Evolutionary conservation across 1,140 invertebrate genomes (phyloP).

Genomic region (Nylanderia fulva): DNA sequence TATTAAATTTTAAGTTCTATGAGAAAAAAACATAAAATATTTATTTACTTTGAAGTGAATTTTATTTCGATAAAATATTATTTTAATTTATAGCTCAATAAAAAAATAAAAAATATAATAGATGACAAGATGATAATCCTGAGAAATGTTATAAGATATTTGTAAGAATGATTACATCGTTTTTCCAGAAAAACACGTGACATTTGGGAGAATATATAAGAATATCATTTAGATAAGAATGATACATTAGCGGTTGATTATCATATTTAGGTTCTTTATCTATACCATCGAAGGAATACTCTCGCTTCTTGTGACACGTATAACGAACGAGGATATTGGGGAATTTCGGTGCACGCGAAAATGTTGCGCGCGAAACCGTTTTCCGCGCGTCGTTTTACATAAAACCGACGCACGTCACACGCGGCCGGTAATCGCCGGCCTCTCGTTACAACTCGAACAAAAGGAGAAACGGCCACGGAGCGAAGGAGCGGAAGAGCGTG

Average conservation of each 20-base stretch:
- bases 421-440: slow-evolving; percentile 30
- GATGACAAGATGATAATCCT: too few relatives aligned
- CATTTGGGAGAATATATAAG: neutral
- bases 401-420: neutral
- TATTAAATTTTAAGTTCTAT: too few relatives aligned
- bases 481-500: slow-evolving; percentile 62
- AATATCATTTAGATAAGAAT: neutral
- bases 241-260: neutral
- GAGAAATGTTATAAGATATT: neutral
- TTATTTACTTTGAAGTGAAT: too few relatives aligned
- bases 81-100: too few relatives aligned
- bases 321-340: neutral
- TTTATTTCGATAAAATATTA: too few relatives aligned
- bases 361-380: neutral
- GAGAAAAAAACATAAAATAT: too few relatives aligned
- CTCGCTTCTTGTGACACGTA: neutral
- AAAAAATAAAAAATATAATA: too few relatives aligned
- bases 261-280: neutral
- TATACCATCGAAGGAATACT: neutral
- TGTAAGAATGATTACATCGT: neutral
- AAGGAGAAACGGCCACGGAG: slow-evolving; percentile 46
- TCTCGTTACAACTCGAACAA: slow-evolving; percentile 53
- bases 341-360: neutral
- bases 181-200: too few relatives aligned
- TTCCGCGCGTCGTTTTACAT: neutral